Base-by-base conservation (phyloP, 2,888 invertebrate genomes). In the Andrena minutula region DNA sequence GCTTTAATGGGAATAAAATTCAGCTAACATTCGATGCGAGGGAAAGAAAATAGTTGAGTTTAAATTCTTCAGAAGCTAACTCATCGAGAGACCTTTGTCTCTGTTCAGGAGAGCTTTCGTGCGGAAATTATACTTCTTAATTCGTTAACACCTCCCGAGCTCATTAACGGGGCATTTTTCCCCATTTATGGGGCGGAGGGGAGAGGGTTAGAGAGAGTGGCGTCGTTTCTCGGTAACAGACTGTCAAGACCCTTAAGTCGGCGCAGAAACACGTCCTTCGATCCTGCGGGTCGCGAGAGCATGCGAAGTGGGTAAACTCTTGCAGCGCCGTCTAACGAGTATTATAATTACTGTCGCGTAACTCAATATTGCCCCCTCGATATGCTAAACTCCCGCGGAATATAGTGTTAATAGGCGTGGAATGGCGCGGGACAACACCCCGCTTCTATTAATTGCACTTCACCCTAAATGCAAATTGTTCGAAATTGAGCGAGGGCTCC, bases 391-490 rank as follows among this genome's bases (percentile, higher is more conserved):
- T 90, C 90, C 85, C 86, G 88, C 91, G 92, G 92, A 92, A 93
- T 93, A 93, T 92, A 93, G 93, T 90, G 93, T 93, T 93, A 93
- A 93, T 93, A 93, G 93, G 92, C 91, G 91, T 89, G 91, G 93
- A 93, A 92, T 92, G 92, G 92, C 88, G 89, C 87, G 90, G 91
- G 88, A 92, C 92, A 92, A 92, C 92, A 91, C 90, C 89, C 91
- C 92, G 93, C 93, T 92, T 91, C 93, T 93, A 93, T 93, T 93
- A 93, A 93, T 93, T 93, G 93, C 93, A 92, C 93, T 93, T 93
- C 92, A 92, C 93, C 93, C 93, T 93, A 93, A 93, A 93, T 93
- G 93, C 92, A 93, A 93, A 93, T 93, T 93, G 93, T 93, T 93
- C 91, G 92, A 93, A 93, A 93, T 93, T 93, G 93, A 93, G 93